Evolutionary conservation across 2,113 vertebrate species (phyloP).

Genomic region (Pygoscelis adeliae): DNA sequence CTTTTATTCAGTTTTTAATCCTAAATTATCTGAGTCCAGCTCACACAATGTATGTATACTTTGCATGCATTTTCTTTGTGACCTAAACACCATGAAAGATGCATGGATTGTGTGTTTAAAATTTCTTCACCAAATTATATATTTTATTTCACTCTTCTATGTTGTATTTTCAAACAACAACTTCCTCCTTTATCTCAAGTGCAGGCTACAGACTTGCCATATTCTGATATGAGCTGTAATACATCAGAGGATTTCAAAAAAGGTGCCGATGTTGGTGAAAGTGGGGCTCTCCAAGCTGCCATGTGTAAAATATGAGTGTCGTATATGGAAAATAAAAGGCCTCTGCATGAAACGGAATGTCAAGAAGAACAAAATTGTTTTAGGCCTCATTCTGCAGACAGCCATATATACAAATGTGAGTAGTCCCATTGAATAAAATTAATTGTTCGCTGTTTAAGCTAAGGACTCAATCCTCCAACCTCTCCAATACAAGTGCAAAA

Average conservation of each 20-base stretch:
- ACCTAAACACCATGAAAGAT: background rate
- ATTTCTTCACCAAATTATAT: background rate
- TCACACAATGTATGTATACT: background rate
- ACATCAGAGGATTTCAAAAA: background rate
- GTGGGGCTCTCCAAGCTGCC: background rate
- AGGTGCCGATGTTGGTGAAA: background rate
- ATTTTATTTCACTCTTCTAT: background rate
- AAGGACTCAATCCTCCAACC: background rate
- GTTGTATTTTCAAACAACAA: background rate
- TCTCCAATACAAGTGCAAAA: background rate
- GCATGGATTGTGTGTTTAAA: background rate
- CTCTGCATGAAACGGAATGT: background rate
- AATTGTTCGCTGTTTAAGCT: background rate
- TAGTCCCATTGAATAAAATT: background rate
- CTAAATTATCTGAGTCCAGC: background rate
- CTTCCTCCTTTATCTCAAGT: background rate
- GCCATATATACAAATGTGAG: background rate
- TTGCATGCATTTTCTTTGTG: background rate
- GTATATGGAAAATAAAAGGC: background rate
- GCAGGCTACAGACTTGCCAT: background rate
- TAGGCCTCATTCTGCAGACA: background rate
- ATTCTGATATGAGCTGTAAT: background rate
- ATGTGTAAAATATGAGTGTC: background rate
- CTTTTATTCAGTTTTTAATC: slow-evolving; percentile 20
- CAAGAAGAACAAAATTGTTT: background rate